These are phyloP conservation scores for Exocentrus adspersus DNA, from an alignment of 2,888 invertebrate genomes.

Conservation along the genomic window DNA sequence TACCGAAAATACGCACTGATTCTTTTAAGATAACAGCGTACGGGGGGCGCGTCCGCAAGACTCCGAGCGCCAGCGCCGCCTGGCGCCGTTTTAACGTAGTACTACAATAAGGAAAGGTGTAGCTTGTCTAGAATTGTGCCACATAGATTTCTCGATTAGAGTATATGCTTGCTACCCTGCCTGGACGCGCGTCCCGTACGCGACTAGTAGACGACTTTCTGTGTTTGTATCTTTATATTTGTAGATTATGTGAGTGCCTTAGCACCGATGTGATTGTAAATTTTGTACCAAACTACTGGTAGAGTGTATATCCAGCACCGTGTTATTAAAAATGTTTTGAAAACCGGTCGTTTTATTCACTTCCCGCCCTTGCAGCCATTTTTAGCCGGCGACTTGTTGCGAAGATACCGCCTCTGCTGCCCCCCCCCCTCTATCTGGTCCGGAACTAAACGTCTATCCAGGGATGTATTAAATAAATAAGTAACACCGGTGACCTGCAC, in stretches of 20 bases:
- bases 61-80: neutral
- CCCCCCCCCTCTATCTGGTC: neutral
- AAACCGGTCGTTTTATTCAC: slow-evolving; percentile 6
- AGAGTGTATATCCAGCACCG: slow-evolving; percentile 45
- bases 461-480: slow-evolving; percentile 41
- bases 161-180: too few relatives aligned
- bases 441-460: slow-evolving; percentile 27
- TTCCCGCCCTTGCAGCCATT: too few relatives aligned
- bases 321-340: slow-evolving; percentile 42
- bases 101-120: neutral
- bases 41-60: neutral
- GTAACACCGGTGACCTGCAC: slow-evolving; percentile 34
- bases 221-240: slow-evolving; percentile 37
- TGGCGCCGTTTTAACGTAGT: neutral
- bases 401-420: too few relatives aligned
- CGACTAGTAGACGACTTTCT: slow-evolving; percentile 23
- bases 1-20: slow-evolving; percentile 19
- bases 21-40: neutral
- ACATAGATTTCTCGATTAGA: neutral
- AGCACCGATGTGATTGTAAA: slow-evolving; percentile 51
- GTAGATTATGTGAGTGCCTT: slow-evolving; percentile 51
- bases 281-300: slow-evolving; percentile 46
- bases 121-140: slow-evolving; percentile 2
- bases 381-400: too few relatives aligned
- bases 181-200: neutral